These are phyloP conservation scores for Meleagris gallopavo DNA, from an alignment of 2,113 vertebrate species.

Conservation along the genomic window DNA sequence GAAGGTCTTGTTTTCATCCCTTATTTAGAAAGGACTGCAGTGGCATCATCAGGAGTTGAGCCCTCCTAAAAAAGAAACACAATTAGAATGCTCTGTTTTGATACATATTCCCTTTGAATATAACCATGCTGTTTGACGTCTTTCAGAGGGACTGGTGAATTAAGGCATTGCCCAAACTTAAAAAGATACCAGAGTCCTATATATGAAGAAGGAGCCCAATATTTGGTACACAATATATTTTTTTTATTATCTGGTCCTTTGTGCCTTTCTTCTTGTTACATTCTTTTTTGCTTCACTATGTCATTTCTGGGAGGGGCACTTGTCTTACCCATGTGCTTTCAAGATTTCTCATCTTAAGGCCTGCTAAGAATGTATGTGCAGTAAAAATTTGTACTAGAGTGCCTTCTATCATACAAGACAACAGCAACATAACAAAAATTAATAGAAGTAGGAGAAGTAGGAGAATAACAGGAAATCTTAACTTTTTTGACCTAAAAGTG, in stretches of 20 bases:
- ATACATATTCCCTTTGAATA: not conserved
- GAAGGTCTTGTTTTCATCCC: slow-evolving; percentile 15
- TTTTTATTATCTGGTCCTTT: slow-evolving; percentile 8
- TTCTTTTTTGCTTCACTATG: not conserved
- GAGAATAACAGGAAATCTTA: not conserved
- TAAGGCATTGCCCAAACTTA: not conserved
- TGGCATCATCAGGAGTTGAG: not conserved
- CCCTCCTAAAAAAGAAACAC: not conserved
- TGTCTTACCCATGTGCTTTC: not conserved
- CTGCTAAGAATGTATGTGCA: not conserved
- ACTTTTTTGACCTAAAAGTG: not conserved
- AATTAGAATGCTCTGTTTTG: not conserved
- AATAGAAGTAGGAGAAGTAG: not conserved
- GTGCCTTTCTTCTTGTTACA: slow-evolving; percentile 25
- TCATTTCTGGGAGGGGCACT: not conserved
- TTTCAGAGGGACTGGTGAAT: not conserved
- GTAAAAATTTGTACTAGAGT: not conserved
- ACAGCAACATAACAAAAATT: not conserved
- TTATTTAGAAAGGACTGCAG: slow-evolving; percentile 1
- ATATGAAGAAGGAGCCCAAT: not conserved
- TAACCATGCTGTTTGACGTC: not conserved
- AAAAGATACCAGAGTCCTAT: not conserved
- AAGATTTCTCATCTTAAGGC: not conserved
- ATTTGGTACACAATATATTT: not conserved
- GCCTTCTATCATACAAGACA: not conserved